Conservation (phyloP, 2,113 vertebrate genomes). For the Sporophila hypoxantha region DNA sequence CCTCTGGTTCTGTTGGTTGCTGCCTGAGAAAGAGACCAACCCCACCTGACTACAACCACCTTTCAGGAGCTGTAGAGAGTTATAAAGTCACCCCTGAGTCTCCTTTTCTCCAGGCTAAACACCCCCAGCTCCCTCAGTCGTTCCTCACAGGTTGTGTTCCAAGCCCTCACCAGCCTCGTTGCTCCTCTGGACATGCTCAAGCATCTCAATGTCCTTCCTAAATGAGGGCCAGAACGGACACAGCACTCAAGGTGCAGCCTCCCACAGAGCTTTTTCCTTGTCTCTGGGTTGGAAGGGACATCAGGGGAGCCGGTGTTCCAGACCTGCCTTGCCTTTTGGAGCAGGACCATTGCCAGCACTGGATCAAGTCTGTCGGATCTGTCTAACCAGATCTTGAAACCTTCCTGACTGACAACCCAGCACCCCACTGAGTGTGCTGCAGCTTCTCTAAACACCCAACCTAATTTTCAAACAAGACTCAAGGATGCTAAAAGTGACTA, state of each 20-base stretch:
- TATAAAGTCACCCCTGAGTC: no score
- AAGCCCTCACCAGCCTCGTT: neutral
- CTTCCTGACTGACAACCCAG: neutral
- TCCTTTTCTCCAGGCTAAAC: no score
- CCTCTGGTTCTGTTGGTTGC: no score
- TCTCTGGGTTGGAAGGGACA: neutral
- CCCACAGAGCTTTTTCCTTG: neutral
- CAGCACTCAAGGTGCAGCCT: neutral
- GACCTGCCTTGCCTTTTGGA: neutral
- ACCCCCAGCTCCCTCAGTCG: no score
- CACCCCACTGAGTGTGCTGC: neutral
- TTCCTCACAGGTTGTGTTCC: no score
- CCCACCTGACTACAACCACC: no score
- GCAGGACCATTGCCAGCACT: neutral
- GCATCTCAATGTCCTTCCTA: neutral
- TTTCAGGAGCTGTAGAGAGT: no score
- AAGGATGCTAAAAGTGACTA: neutral
- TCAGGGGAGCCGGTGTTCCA: neutral
- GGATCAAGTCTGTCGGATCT: neutral
- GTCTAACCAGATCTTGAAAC: neutral
- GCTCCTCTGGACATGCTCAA: neutral
- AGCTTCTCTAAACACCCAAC: neutral
- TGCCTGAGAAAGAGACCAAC: no score
- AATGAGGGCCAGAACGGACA: neutral
- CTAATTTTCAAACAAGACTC: neutral